Evolutionary conservation across 2,797 vertebrate species (phyloP).

Genomic region (Scarus forsteni): DNA sequence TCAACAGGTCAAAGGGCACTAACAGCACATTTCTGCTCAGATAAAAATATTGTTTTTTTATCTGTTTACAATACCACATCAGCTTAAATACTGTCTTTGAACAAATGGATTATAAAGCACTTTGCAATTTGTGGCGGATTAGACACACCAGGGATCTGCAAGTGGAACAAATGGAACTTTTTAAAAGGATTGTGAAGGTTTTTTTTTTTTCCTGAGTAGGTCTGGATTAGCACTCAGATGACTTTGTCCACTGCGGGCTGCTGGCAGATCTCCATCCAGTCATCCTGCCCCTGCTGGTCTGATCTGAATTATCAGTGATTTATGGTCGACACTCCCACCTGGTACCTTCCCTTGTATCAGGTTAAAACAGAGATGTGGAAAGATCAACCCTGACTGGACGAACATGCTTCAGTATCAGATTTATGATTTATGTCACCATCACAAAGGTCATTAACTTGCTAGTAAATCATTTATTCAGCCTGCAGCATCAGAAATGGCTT

Average conservation of each 20-base stretch:
- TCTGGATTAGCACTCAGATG: slow-evolving; percentile 7
- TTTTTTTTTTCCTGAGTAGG: slow-evolving; percentile 7
- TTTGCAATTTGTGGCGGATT: slow-evolving; percentile 64
- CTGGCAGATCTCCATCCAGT: background rate
- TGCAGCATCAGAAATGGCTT: background rate
- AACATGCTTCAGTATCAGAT: background rate
- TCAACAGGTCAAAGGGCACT: background rate
- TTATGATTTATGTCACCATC: slow-evolving; percentile 14
- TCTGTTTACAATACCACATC: slow-evolving; percentile 36
- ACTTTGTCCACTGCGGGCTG: background rate
- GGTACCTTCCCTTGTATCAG: background rate
- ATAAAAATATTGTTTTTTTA: slow-evolving; percentile 17
- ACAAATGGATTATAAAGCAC: slow-evolving; percentile 61
- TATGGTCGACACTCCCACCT: background rate
- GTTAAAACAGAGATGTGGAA: slow-evolving; percentile 9
- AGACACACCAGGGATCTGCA: slow-evolving; percentile 54
- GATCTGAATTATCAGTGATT: slow-evolving; percentile 6
- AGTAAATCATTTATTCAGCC: slow-evolving; percentile 8
- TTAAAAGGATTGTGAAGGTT: slow-evolving; percentile 24
- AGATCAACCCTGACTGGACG: background rate
- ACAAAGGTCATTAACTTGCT: background rate
- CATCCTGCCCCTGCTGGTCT: background rate
- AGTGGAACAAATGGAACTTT: slow-evolving; percentile 43
- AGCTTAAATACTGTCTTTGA: slow-evolving; percentile 49
- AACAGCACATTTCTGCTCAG: slow-evolving; percentile 11